phyloP scores from a whole-genome alignment of 2,113 vertebrate species.

The Merops nubicus region DNA sequence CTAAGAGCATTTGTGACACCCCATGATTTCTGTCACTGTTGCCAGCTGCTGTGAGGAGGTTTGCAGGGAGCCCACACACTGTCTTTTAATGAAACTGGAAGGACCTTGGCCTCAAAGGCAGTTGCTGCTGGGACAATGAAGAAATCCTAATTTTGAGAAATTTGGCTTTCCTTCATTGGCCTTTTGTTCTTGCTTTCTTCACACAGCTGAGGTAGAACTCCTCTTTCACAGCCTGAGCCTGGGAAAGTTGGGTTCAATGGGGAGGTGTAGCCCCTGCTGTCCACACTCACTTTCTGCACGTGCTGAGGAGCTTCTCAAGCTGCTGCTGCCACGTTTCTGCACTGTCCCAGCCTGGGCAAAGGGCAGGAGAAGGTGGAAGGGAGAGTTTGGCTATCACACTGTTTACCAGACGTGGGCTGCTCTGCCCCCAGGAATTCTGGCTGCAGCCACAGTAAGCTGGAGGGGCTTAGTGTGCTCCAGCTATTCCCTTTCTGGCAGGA shows the following conservation, averaged over 20 bases:
- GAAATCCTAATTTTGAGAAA: neutral
- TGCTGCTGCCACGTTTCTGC: neutral
- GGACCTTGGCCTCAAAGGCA: neutral
- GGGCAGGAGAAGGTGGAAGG: too few species aligned
- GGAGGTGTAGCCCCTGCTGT: neutral
- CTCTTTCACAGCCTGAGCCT: neutral
- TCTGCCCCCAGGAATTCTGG: neutral
- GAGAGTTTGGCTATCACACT: neutral
- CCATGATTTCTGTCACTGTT: neutral
- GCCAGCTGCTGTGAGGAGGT: neutral
- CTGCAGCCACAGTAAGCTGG: neutral
- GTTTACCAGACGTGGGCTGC: neutral
- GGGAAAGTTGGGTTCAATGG: neutral
- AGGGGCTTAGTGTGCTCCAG: neutral
- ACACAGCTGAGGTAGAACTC: too few species aligned
- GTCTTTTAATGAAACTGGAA: neutral
- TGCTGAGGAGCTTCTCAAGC: neutral
- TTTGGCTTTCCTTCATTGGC: neutral
- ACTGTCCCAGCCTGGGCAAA: neutral
- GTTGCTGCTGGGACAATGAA: neutral
- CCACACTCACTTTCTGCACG: fast-evolving
- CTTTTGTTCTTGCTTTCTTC: neutral
- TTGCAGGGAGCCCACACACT: neutral
- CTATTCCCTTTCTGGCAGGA: neutral
- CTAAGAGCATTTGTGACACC: neutral